These are phyloP conservation scores for Danaus chrysippus DNA, from an alignment of 2,888 invertebrate species.

Conservation along the genomic window DNA sequence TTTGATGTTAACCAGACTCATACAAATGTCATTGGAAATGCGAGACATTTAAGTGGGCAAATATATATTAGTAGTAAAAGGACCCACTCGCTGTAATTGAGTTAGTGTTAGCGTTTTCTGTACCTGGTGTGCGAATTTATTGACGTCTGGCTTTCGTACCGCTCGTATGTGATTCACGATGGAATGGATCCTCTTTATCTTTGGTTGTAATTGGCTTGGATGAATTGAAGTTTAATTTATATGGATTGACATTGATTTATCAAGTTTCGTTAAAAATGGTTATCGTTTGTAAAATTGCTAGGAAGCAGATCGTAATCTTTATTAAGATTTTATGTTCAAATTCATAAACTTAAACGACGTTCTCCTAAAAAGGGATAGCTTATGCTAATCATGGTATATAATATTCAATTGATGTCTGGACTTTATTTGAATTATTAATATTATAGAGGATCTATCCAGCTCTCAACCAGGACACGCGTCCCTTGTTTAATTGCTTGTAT, in stretches of 20 bases:
- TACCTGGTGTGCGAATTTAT: conserved; percentile 17
- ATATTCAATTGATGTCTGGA: neutral
- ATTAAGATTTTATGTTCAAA: too few relatives aligned
- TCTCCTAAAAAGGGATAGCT: too few relatives aligned
- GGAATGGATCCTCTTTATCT: neutral
- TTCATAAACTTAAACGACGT: too few relatives aligned
- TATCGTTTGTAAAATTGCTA: too few relatives aligned
- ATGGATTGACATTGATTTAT: neutral
- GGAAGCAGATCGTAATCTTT: too few relatives aligned
- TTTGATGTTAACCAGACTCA: conserved; percentile 26
- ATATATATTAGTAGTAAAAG: conserved; percentile 22
- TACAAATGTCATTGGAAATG: conserved; percentile 27
- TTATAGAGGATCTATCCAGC: conserved; percentile 8
- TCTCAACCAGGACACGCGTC: conserved; percentile 13
- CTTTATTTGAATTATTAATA: conserved; percentile 9
- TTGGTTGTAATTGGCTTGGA: neutral
- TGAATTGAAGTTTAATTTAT: neutral
- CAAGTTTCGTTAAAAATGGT: neutral
- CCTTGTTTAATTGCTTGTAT: conserved; percentile 21
- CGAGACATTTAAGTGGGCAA: conserved; percentile 19
- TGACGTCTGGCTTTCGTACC: neutral
- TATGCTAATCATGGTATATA: too few relatives aligned
- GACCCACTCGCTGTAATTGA: conserved; percentile 26
- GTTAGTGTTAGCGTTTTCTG: conserved; percentile 14
- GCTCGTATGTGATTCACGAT: neutral